These are phyloP conservation scores for Phylloscopus collybita DNA, from an alignment of 2,797 vertebrate species.

Conservation along the genomic window DNA sequence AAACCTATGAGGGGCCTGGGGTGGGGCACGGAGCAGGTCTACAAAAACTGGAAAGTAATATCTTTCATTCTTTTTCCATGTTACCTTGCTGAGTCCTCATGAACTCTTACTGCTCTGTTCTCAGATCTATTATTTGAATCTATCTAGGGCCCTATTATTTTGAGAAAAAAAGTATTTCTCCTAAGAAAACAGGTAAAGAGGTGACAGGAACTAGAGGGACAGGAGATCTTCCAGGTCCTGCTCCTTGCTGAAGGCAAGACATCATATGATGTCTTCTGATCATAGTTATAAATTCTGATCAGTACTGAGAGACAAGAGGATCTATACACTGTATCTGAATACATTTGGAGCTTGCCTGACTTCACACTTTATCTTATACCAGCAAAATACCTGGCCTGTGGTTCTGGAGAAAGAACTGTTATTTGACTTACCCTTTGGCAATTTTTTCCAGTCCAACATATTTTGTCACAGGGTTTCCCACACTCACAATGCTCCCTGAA, in stretches of 20 bases:
- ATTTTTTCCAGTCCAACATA: conserved; percentile 95
- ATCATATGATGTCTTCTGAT: not conserved
- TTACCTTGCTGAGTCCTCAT: not conserved
- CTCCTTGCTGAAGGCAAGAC: not conserved
- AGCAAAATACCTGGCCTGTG: not conserved
- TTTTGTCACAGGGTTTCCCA: conserved; percentile 96
- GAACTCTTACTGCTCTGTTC: not conserved
- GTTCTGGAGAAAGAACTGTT: not conserved
- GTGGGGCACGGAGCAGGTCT: not conserved
- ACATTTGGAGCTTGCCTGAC: not conserved
- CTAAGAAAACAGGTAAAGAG: not conserved
- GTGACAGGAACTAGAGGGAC: not conserved
- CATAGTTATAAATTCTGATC: not conserved
- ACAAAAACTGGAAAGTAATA: not conserved
- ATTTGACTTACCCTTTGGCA: conserved; percentile 87
- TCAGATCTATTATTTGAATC: not conserved
- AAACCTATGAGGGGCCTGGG: not conserved
- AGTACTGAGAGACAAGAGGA: not conserved
- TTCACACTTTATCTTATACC: not conserved
- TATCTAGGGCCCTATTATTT: not conserved
- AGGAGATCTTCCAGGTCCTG: not conserved
- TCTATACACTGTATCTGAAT: not conserved
- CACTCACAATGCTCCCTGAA: conserved; percentile 94
- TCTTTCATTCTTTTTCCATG: not conserved
- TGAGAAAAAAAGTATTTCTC: not conserved